Base-by-base conservation (phyloP, 2,797 vertebrate species). In the Hemitrygon akajei region DNA sequence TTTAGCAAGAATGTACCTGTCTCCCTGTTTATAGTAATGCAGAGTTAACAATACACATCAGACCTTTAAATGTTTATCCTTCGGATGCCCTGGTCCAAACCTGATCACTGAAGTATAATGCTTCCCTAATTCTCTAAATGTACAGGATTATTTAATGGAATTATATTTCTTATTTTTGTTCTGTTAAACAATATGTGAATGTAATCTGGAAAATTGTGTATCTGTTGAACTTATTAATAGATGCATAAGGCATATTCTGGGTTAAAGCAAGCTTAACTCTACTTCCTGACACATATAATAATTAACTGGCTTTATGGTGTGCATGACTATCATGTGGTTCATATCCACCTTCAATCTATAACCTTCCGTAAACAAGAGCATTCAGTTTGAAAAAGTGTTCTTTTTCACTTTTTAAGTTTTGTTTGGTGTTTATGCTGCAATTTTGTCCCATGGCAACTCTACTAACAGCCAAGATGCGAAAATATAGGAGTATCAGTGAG, bases 231-330 rank as follows among this genome's bases (percentile, higher is more conserved):
- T 89, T 58, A 89, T 89, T 37, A 89, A 66, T 34, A 89, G n/a
- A 89, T 66, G 86, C 86, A 89, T 69, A 37, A 16, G 63, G 86
- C n/a, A 66, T 60, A 89, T 37, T 16, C 63, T 69, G 63, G 86
- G 22, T 69, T 89, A 66, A 66, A 89, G 30, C 86, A 89, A 89
- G 86, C 14, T 89, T 89, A 89, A 69, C 60, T 22, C 16, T 69
- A 89, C 86, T 89, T 89, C 86, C 86, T 69, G 86, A 89, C 20
- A n/a, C 12, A 66, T 66, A 37, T 89, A 89, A 89, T 69, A 89
- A 89, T 89, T 89, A 89, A 89, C 86, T 89, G 86, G 37, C 30
- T 89, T 89, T 69, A 89, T 37, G 60, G n/a, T 89, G 86, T 89
- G 63, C 66, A 60, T 16, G 66, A 69, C 63, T n/a, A 69, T 89